Base-by-base conservation (phyloP, 2,113 vertebrate species). In the Sitta europaea region DNA sequence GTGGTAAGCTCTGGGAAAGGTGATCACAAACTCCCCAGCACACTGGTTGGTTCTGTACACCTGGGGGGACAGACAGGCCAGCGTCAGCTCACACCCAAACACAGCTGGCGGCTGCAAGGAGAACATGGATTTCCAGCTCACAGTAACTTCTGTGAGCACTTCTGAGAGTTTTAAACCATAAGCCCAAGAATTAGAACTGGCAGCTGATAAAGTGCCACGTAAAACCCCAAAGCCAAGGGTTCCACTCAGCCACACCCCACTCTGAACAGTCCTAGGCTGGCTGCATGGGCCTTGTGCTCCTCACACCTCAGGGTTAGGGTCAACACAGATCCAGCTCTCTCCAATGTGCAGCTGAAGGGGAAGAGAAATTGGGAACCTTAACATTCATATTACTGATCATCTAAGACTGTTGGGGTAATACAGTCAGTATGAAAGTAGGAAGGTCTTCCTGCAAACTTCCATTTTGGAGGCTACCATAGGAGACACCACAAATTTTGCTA, bases 21-120 rank as follows among this genome's bases (percentile, higher is more conserved):
- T 99, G 97, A 99, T 98, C 53, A 99, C 99, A 89, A 99, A 99
- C 97, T 99, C 99, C 19, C 99, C 99, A 35, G 99, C 99, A 92
- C 99, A 99, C 89, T 99, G 99, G 96, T 99, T 99, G 54, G 99
- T 99, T 97, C 99, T 98, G 96, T 99, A 99, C 96, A 99, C 99
- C 99, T 99, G 90, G 7, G 65, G 61, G 87, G 87, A 90, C 15
- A 95, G 55, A 87, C 23, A 92, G 36, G 31, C 7, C 43, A 76
- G 36, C 2, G 16, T 83, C 67, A 86, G 35, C 27, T 43, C 40
- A 83, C n/a, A 43, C 23, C 54, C 54, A 10, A 54, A 36, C 43
- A 78, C 65, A 71, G 33, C 40, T 23, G 51, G 27, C 3, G 21
- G 48, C 70, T 55, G 21, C 29, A 14, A 89, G 71, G 73, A 84